These are phyloP conservation scores for Perizoma affinitatum DNA, from an alignment of 2,888 invertebrate genomes.

Conservation along the genomic window DNA sequence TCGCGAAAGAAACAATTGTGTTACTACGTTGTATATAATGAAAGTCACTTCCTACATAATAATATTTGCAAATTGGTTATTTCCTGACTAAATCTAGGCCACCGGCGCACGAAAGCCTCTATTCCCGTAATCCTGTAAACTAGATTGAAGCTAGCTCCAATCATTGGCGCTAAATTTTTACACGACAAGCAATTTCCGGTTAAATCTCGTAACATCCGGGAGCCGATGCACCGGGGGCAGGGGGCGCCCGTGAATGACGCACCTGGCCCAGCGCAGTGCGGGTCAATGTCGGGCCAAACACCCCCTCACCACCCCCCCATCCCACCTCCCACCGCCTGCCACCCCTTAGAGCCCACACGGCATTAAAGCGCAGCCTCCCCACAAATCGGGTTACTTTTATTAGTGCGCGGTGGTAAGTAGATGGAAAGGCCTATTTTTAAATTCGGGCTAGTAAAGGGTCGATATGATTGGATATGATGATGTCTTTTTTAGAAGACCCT, in stretches of 20 bases:
- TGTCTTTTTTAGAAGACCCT: slow-evolving; percentile 6
- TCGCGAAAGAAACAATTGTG: too few relatives aligned
- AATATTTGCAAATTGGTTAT: too few relatives aligned
- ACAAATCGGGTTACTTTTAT: slow-evolving; percentile 51
- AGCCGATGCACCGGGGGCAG: slow-evolving; percentile 39
- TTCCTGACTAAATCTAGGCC: too few relatives aligned
- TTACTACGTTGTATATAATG: too few relatives aligned
- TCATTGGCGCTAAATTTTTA: slow-evolving; percentile 20
- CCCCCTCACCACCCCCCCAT: slow-evolving; percentile 11
- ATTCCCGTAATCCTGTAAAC: slow-evolving; percentile 17
- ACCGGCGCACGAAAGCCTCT: background rate
- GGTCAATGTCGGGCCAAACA: slow-evolving; percentile 68
- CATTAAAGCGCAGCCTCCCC: slow-evolving; percentile 30
- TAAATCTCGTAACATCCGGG: slow-evolving; percentile 44
- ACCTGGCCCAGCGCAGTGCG: slow-evolving; percentile 60
- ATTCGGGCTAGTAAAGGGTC: slow-evolving; percentile 36
- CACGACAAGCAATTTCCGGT: slow-evolving; percentile 40
- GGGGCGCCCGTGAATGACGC: slow-evolving; percentile 60
- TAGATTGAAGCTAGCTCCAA: slow-evolving; percentile 13
- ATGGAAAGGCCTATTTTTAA: slow-evolving; percentile 48
- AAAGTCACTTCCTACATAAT: too few relatives aligned
- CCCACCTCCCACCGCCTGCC: slow-evolving; percentile 29
- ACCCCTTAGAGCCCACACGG: slow-evolving; percentile 23
- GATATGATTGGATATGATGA: slow-evolving; percentile 15
- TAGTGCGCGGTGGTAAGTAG: slow-evolving; percentile 43